phyloP scores from a whole-genome alignment of 2,888 invertebrate genomes.

The Tridacna gigas region DNA sequence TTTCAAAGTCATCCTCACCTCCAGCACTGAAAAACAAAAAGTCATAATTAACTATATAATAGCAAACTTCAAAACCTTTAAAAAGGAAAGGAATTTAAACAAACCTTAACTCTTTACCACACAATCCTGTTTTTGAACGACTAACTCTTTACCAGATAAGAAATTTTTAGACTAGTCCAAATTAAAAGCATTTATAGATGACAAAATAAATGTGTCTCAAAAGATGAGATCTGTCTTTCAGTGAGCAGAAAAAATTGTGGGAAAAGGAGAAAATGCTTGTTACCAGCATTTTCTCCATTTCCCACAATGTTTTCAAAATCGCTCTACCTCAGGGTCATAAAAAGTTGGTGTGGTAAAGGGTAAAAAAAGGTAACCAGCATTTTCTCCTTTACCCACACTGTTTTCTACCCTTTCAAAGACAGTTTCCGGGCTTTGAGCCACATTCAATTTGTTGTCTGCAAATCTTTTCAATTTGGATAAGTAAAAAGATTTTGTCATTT shows the following conservation, averaged over 20 bases:
- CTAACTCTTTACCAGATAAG: neutral
- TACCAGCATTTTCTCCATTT: neutral
- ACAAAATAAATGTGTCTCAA: too few relatives aligned
- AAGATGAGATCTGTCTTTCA: neutral
- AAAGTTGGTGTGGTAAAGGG: neutral
- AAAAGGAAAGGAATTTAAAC: too few relatives aligned
- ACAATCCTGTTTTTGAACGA: too few relatives aligned
- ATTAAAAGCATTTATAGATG: neutral
- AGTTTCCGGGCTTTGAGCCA: too few relatives aligned
- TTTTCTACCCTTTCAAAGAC: neutral
- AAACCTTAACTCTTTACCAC: neutral
- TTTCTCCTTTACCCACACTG: neutral
- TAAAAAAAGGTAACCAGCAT: neutral
- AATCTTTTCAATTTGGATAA: too few relatives aligned
- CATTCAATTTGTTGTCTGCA: too few relatives aligned
- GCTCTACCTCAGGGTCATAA: neutral
- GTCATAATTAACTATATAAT: too few relatives aligned
- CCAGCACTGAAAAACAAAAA: conserved; percentile 76
- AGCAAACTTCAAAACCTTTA: too few relatives aligned
- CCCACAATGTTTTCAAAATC: neutral
- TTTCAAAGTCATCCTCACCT: conserved; percentile 84
- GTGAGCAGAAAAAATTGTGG: neutral
- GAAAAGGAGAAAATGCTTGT: neutral
- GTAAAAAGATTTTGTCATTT: too few relatives aligned
- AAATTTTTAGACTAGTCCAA: neutral